Evolutionary conservation across 1,140 invertebrate genomes (phyloP).

Genomic region (Propsilocerus akamusi): DNA sequence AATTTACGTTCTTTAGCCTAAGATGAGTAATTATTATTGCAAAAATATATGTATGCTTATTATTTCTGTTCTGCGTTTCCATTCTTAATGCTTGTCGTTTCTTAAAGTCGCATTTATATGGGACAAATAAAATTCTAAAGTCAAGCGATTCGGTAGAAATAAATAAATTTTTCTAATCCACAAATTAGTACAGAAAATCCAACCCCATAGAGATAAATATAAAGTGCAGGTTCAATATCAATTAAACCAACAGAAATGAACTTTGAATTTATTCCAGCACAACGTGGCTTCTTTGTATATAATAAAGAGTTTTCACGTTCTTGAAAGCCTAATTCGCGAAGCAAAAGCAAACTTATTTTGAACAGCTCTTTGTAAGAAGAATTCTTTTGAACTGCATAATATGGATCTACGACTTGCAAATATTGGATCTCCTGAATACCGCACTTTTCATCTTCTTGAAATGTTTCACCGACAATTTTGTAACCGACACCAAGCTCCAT

Average conservation of each 20-base stretch:
- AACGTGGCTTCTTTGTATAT: constrained; percentile 37
- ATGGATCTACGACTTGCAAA: constrained; percentile 35
- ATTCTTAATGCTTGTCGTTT: too few species aligned
- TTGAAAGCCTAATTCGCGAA: constrained; percentile 39
- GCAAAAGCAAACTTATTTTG: constrained; percentile 36
- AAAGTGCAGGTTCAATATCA: constrained; percentile 29
- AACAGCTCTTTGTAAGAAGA: constrained; percentile 39
- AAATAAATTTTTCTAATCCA: too few species aligned
- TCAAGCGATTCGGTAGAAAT: too few species aligned
- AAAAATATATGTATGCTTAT: too few species aligned
- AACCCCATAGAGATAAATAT: constrained; percentile 25
- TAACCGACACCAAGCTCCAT: constrained; percentile 38
- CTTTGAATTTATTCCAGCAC: constrained; percentile 25
- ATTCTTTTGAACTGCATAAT: constrained; percentile 33
- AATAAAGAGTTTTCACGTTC: constrained; percentile 29
- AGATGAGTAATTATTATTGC: too few species aligned
- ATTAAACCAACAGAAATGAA: constrained; percentile 37
- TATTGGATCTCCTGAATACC: constrained; percentile 39
- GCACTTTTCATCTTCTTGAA: constrained; percentile 43
- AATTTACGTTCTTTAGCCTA: too few species aligned
- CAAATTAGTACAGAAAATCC: constrained; percentile 15
- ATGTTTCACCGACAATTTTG: constrained; percentile 40
- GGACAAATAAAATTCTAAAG: too few species aligned
- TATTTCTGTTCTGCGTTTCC: too few species aligned
- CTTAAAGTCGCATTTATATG: too few species aligned